A percentile compares a stretch with the other conserved stretches of the same genome.
These are phyloP conservation scores for Mesaphorura yosii DNA, from an alignment of 1,140 invertebrate genomes.

Conservation along the genomic window DNA sequence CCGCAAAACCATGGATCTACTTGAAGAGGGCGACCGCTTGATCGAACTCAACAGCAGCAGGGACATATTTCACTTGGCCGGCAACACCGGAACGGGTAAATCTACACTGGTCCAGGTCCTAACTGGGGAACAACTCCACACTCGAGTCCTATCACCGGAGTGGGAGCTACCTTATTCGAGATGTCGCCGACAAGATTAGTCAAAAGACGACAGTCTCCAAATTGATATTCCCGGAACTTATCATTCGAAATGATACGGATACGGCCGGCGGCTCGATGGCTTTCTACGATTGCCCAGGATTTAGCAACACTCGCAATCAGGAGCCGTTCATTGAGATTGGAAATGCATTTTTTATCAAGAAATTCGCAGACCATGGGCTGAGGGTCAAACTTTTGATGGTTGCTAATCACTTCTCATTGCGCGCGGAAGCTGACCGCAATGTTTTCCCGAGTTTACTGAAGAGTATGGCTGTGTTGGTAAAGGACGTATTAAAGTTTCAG, in stretches of 20 bases:
- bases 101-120: conserved; percentile 24
- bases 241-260: conserved; percentile 4
- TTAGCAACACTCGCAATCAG: conserved; percentile 25
- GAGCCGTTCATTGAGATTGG: conserved; percentile 24
- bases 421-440: conserved; percentile 9
- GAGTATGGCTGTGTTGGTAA: conserved; percentile 12
- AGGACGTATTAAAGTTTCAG: conserved; percentile 16
- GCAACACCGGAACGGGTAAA: conserved; percentile 30
- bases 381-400: conserved; percentile 25
- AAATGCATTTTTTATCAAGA: conserved; percentile 24
- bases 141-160: conserved; percentile 1
- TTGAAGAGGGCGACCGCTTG: background rate
- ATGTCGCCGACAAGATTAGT: conserved; percentile 6
- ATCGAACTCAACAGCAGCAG: background rate
- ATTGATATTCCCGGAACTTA: conserved; percentile 22
- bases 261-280: no score
- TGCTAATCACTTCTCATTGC: conserved; percentile 21
- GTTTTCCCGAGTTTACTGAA: conserved; percentile 21
- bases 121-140: conserved; percentile 10
- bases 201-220: conserved; percentile 15
- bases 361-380: conserved; percentile 11
- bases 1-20: background rate
- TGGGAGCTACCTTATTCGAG: background rate
- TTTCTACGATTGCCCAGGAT: conserved; percentile 31
- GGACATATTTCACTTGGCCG: conserved; percentile 21